Base-by-base conservation (phyloP, 2,797 vertebrate species). In the Halcyon smyrnensis region DNA sequence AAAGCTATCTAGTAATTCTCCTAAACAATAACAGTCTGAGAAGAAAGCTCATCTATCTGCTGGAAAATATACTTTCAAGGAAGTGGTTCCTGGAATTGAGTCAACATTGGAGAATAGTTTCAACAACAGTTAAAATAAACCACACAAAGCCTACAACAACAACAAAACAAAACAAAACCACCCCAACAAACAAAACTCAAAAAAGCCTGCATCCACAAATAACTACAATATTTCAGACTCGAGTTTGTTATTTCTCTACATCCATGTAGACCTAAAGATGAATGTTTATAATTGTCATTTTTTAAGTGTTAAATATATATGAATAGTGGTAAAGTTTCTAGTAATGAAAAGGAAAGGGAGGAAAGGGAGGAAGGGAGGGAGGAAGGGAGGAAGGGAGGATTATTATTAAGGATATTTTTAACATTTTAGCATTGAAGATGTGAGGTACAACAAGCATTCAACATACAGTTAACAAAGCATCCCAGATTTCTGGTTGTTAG, bases 331-430 rank as follows among this genome's bases (percentile, higher is more conserved):
- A 73, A 48, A 13, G 50, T 45, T 19, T 63, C 34, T 17, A 28
- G 15, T 6, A 74, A 2, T 15, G 37, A 56, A 89, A 48, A 48
- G 46, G 46, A 46, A 46, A 48, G 46, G 21, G 43, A 43, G 43
- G 17, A 17, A 43, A 43, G 43, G 43, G 18, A 45, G 13, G 4
- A 15, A 5, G 13, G 15, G 39, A 41, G 15, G 39, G 8, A 16
- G 27, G 5, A 12, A 13, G 4, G 11, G 15, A 11, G 12, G 4
- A 34, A 8, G 27, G 6, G 8, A 8, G 12, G 5, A 7, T 32
- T 24, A 32, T 11, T 32, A 19, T 34, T 37, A 36, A 69, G 16
- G 6, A 0, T 50, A n/a, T n/a, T 90, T 79, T 88, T 13, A 36
- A n/a, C 2, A 28, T 11, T 84, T 84, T 56, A 70, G 1, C 11